Conservation (phyloP, 2,113 vertebrate species). For the Strix aluco region DNA sequence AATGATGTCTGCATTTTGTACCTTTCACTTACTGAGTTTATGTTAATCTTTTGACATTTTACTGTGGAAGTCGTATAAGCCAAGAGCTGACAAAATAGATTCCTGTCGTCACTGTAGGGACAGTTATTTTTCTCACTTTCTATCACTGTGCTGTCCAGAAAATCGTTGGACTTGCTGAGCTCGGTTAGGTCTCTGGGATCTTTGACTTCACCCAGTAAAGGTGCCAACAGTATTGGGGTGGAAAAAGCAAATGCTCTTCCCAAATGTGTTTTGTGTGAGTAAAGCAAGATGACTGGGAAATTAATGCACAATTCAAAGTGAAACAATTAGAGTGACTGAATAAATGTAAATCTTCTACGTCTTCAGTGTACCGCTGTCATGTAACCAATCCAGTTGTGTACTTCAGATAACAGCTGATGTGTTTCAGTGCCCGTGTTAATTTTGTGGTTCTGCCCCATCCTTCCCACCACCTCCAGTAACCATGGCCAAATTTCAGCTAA, state of each 20-base stretch:
- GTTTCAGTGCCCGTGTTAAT: background rate
- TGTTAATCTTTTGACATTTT: background rate
- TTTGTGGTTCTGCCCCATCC: background rate
- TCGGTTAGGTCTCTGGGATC: background rate
- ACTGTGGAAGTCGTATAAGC: background rate
- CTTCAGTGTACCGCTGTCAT: background rate
- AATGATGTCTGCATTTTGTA: background rate
- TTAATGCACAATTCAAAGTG: background rate
- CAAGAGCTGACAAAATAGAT: background rate
- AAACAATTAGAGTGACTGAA: background rate
- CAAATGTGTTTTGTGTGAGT: background rate
- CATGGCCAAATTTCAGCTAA: background rate
- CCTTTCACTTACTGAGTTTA: background rate
- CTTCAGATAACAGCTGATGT: background rate
- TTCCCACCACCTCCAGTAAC: background rate
- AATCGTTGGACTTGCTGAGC: background rate
- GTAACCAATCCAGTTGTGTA: background rate
- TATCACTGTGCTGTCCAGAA: background rate
- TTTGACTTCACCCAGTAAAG: background rate
- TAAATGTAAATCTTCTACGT: background rate
- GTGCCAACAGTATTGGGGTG: background rate
- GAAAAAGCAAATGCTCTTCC: background rate
- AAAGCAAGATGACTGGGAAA: background rate
- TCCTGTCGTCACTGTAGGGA: background rate
- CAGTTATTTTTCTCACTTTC: background rate